Base-by-base conservation (phyloP, 2,797 vertebrate genomes). In the Poecilia picta region DNA sequence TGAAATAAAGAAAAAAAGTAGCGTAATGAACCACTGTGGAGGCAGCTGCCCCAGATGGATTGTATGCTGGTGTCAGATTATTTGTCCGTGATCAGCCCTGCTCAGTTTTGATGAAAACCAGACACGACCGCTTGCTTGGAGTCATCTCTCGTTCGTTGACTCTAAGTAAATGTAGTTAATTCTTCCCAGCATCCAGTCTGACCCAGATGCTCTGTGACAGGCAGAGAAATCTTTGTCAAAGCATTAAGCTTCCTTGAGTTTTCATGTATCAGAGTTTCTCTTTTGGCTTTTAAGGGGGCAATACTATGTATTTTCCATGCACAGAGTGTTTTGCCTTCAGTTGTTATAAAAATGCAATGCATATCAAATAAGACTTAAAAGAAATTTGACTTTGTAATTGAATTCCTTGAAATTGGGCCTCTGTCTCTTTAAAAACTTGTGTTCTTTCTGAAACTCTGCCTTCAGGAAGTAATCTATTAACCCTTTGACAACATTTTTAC, bases 1-100 rank as follows among this genome's bases (percentile, higher is more conserved):
- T 74, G 77, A 87, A 78, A 85, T 18, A 72, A 77, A 36, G 82
- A 81, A 73, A 73, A 84, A 91, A 91, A 86, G 84, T 86, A 80
- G 73, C 79, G 80, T 83, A 84, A 84, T 90, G 83, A 87, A 75
- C 55, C 72, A 33, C 77, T 43, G 90, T 84, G 80, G 18, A 23
- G 86, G 79, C 82, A 88, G 51, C 68, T 16, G 64, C 74, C 77
- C 77, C 78, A 74, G 18, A 82, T 88, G 81, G 83, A 68, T 11
- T 15, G 16, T 25, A 76, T 74, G 85, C 81, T 76, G 15, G 62
- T 73, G 64, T 87, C 59, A 71, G 83, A 89, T 80, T 75, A 91
- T 88, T 84, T 72, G 66, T 79, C 66, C 46, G 49, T 64, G 78
- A 76, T 92, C 53, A 84, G 75, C 5, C 31, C 49, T 43, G 55